Evolutionary conservation across 1,140 invertebrate species (phyloP).

Genomic region (Marisa cornuarietis): DNA sequence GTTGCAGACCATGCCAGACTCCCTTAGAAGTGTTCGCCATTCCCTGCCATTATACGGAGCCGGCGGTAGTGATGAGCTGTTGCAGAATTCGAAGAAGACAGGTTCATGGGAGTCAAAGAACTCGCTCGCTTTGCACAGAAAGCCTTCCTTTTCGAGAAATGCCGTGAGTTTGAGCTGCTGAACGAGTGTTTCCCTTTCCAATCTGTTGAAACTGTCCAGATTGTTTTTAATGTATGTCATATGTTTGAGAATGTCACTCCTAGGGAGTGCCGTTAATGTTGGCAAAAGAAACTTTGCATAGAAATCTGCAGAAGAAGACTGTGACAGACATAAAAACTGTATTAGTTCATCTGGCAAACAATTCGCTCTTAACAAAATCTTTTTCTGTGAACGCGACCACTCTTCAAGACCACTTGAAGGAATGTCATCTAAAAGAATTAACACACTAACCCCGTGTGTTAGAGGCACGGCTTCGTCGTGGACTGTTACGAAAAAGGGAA

Average conservation of each 20-base stretch:
- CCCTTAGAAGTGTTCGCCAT: neutral
- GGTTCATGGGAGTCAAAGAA: constrained; percentile 1
- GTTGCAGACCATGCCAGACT: neutral
- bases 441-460: neutral
- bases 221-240: too few relatives aligned
- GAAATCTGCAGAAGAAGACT: neutral
- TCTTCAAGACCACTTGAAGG: neutral
- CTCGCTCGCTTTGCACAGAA: neutral
- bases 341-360: neutral
- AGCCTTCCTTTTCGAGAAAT: neutral
- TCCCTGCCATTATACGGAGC: neutral
- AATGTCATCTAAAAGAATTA: neutral
- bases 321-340: too few relatives aligned
- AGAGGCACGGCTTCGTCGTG: neutral
- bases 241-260: too few relatives aligned
- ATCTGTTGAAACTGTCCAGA: too few relatives aligned
- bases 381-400: neutral
- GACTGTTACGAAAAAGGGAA: constrained; percentile 11
- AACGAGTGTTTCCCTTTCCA: neutral
- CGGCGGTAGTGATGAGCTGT: neutral
- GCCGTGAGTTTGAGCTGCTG: neutral
- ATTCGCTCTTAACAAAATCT: neutral
- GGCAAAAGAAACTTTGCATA: neutral
- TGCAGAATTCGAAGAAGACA: neutral
- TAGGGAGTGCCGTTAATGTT: too few relatives aligned